Evolutionary conservation across 2,797 vertebrate species (phyloP).

Genomic region (Trichosurus vulpecula): DNA sequence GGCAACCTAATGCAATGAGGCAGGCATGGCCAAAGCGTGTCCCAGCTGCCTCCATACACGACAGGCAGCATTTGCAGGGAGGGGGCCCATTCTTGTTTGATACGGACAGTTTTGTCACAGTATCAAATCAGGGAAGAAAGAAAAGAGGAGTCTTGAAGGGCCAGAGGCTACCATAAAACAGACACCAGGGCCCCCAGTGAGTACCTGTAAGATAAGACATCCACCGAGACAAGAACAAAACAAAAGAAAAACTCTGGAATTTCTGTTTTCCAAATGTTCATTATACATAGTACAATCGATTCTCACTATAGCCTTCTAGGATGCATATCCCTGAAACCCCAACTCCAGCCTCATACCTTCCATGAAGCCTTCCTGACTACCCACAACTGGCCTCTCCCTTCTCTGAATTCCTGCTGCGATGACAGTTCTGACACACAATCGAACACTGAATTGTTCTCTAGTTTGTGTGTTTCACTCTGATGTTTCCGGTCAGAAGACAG

Average conservation of each 20-base stretch:
- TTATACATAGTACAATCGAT: conserved; percentile 31
- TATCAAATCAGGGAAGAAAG: not conserved
- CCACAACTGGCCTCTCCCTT: not conserved
- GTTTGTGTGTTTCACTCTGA: not conserved
- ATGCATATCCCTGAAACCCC: not conserved
- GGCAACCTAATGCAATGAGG: conserved; percentile 68
- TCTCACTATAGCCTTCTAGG: not conserved
- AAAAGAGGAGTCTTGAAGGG: not conserved
- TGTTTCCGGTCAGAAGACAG: not conserved
- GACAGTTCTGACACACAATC: not conserved
- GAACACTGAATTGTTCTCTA: not conserved
- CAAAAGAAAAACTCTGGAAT: not conserved
- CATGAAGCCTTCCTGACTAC: conserved; percentile 36
- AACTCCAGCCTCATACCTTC: conserved; percentile 34
- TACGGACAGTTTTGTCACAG: not conserved
- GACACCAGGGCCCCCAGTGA: not conserved
- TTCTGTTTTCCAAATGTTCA: conserved; percentile 6
- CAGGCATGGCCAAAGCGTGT: conserved; percentile 61
- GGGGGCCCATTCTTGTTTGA: not conserved
- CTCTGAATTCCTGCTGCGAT: not conserved
- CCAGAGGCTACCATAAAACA: not conserved
- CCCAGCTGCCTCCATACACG: not conserved
- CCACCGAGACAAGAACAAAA: conserved; percentile 34
- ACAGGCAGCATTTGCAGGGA: not conserved
- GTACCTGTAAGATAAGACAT: not conserved